Evolutionary conservation across 2,888 invertebrate species (phyloP).

Genomic region (Yponomeuta plumbellus): DNA sequence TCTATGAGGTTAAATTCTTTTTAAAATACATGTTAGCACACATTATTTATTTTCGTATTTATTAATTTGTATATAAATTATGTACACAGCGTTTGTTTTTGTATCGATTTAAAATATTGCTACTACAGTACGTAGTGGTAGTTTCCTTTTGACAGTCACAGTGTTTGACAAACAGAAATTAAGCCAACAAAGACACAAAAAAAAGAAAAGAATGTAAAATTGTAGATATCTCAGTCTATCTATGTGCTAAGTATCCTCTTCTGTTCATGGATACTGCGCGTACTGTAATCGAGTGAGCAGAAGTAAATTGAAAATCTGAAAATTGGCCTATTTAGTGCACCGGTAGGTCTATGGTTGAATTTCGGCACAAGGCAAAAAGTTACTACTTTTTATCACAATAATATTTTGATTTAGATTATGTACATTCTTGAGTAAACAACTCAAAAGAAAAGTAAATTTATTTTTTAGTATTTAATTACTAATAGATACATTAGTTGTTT

Average conservation of each 20-base stretch:
- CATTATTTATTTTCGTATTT: conserved; percentile 7
- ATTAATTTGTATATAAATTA: conserved; percentile 3
- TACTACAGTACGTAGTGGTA: no score
- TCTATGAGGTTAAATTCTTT: conserved; percentile 3
- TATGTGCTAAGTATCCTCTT: no score
- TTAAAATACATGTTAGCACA: conserved; percentile 3
- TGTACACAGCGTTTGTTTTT: conserved; percentile 3
- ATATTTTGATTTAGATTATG: background rate
- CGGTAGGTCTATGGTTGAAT: no score
- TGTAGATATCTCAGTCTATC: no score
- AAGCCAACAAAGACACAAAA: no score
- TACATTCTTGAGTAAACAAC: background rate
- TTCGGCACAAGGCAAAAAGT: background rate
- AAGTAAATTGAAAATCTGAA: no score
- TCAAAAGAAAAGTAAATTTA: background rate
- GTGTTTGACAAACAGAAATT: no score
- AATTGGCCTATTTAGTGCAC: no score
- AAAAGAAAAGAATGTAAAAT: no score
- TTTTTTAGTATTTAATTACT: background rate
- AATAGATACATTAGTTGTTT: background rate
- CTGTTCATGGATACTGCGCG: no score
- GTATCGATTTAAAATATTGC: background rate
- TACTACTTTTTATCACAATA: background rate
- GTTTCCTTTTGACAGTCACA: no score
- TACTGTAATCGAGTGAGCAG: no score